A percentile compares a stretch with the other conserved stretches of the same genome.
Evolutionary conservation across 2,888 invertebrate species (phyloP).

Genomic region (Quadroppia sp.): DNA sequence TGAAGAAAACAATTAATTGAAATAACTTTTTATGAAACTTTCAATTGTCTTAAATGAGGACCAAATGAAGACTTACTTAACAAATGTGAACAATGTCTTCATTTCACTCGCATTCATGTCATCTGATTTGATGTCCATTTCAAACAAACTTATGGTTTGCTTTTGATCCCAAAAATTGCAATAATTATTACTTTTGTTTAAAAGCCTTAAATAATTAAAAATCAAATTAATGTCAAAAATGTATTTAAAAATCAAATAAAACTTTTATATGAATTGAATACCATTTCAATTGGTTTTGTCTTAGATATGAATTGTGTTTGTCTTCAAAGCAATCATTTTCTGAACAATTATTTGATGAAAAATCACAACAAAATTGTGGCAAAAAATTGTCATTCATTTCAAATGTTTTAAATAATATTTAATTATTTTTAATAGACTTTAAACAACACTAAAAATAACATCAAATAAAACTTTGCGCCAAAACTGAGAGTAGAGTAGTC

Average conservation of each 20-base stretch:
- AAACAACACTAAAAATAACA: too few species aligned
- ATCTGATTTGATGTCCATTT: neutral
- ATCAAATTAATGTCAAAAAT: neutral
- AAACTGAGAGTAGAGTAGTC: too few species aligned
- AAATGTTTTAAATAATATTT: neutral
- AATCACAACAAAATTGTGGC: slow-evolving; percentile 18
- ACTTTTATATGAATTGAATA: neutral
- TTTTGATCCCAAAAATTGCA: slow-evolving; percentile 6
- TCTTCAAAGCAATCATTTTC: slow-evolving; percentile 1
- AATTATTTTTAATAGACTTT: too few species aligned
- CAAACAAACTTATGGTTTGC: neutral
- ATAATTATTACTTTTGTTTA: slow-evolving; percentile 10
- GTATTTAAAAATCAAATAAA: neutral
- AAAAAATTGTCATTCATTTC: neutral
- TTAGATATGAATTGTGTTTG: neutral
- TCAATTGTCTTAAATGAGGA: too few species aligned
- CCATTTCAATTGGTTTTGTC: slow-evolving; percentile 27
- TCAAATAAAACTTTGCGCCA: too few species aligned
- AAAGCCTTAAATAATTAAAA: slow-evolving; percentile 16
- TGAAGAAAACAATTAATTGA: neutral
- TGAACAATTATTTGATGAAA: neutral
- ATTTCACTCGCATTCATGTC: neutral
- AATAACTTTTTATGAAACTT: too few species aligned
- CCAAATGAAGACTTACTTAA: neutral
- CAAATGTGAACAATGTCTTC: slow-evolving; percentile 5